phyloP scores from a whole-genome alignment of 2,113 vertebrate species.

The Perca fluviatilis region DNA sequence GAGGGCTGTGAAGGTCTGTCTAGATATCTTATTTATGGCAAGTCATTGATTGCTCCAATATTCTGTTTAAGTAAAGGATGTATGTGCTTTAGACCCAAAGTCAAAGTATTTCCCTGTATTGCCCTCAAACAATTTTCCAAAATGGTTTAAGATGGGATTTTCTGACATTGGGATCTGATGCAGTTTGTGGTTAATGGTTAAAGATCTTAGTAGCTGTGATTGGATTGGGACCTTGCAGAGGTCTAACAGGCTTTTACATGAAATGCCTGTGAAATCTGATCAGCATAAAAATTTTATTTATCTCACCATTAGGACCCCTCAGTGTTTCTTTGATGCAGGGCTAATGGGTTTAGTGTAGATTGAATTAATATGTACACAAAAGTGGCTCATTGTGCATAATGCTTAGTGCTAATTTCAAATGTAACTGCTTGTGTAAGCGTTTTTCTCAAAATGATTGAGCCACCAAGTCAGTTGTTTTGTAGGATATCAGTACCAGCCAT shows the following conservation, averaged over 20 bases:
- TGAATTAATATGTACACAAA: slow-evolving; percentile 2
- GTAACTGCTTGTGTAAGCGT: background rate
- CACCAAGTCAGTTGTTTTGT: background rate
- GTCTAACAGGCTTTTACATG: slow-evolving; percentile 5
- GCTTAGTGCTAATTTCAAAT: background rate
- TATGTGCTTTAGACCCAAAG: background rate
- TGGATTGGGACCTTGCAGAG: slow-evolving; percentile 15
- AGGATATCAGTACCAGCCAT: background rate
- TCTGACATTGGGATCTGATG: background rate
- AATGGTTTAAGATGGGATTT: slow-evolving; percentile 16
- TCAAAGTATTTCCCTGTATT: background rate
- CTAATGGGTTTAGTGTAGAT: slow-evolving; percentile 22
- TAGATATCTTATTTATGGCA: background rate
- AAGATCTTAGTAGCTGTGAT: slow-evolving; percentile 38
- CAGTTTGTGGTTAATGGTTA: slow-evolving; percentile 9
- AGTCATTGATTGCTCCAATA: background rate
- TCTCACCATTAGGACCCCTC: background rate
- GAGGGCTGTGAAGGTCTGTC: background rate
- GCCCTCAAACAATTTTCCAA: background rate
- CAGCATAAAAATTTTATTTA: slow-evolving; percentile 33
- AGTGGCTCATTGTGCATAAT: background rate
- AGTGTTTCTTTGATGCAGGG: background rate
- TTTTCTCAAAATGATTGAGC: background rate
- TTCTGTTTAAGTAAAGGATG: background rate
- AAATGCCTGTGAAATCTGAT: slow-evolving; percentile 38